phyloP scores from a whole-genome alignment of 2,888 invertebrate species.

The Pollenia griseotomentosa region DNA sequence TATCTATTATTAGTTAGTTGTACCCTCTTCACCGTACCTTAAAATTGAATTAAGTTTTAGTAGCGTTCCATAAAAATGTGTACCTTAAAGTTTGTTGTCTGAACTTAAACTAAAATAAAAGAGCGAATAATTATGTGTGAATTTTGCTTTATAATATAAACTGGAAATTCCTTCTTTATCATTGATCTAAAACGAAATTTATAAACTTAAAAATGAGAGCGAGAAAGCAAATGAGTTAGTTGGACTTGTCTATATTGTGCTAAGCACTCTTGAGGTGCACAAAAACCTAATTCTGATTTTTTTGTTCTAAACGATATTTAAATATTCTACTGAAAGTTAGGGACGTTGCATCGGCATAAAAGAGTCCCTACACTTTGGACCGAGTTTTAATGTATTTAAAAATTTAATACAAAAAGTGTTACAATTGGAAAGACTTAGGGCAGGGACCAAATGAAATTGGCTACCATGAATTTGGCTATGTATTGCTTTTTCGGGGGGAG shows the following conservation, averaged over 20 bases:
- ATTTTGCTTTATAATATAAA: constrained; percentile 14
- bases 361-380: no score
- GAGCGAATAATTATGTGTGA: constrained; percentile 15
- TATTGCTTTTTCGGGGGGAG: no score
- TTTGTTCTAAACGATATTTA: neutral
- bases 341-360: no score
- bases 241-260: constrained; percentile 8
- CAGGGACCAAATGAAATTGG: no score
- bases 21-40: neutral
- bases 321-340: neutral
- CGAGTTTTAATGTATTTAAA: no score
- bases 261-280: neutral
- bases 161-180: constrained; percentile 46
- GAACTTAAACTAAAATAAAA: constrained; percentile 40
- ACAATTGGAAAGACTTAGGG: no score
- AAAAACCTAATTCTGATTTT: neutral
- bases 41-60: neutral
- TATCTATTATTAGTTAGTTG: constrained; percentile 1
- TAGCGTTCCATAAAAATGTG: neutral
- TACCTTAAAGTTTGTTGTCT: constrained; percentile 45
- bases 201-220: neutral
- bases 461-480: no score
- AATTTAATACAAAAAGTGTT: no score
- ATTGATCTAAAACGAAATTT: neutral
- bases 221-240: neutral